Base-by-base conservation (phyloP, 2,797 vertebrate species). In the Cyclopterus lumpus region DNA sequence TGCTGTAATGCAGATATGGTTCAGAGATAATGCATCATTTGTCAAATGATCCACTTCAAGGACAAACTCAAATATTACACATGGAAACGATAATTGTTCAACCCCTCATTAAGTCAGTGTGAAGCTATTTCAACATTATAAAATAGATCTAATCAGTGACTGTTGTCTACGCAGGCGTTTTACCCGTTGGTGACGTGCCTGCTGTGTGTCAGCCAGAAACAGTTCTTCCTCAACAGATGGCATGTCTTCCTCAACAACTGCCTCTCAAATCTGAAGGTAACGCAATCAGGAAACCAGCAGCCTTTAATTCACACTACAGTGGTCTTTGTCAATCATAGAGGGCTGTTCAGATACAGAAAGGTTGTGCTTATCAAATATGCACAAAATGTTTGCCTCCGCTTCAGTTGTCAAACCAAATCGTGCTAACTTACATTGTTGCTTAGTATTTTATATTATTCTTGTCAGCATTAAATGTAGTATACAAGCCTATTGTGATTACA, bases 191-290 rank as follows among this genome's bases (percentile, higher is more conserved):
- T 99, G 85, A 99, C 98, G 0, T 99, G 98, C 80, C 94, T 99
- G 71, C 96, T 99, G 73, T 99, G 98, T 82, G 98, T 99, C 92
- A 99, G 97, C 93, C 98, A 99, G 94, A 99, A 99, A 86, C 97
- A 96, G 80, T 96, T 99, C 89, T 99, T 99, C 87, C 94, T 99
- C 80, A 97, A 96, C 93, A 96, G 97, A 94, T 99, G 98, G 98
- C 96, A 99, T 68, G 68, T 99, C 88, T 99, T 99, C 91, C 97
- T 99, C 78, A 99, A 97, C 95, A 99, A 98, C 94, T 99, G 98
- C 88, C 94, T 99, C 65, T 99, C 98, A 84, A 99, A 99, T 90
- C 97, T 99, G 71, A 99, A 99, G 96, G 98, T 99, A 89, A 63
- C 4, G 40, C 46, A 49, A 72, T 61, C 6, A 46, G 8, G 66